These are phyloP conservation scores for Sebastes nivosus DNA, from an alignment of 2,797 vertebrate species.

Conservation along the genomic window DNA sequence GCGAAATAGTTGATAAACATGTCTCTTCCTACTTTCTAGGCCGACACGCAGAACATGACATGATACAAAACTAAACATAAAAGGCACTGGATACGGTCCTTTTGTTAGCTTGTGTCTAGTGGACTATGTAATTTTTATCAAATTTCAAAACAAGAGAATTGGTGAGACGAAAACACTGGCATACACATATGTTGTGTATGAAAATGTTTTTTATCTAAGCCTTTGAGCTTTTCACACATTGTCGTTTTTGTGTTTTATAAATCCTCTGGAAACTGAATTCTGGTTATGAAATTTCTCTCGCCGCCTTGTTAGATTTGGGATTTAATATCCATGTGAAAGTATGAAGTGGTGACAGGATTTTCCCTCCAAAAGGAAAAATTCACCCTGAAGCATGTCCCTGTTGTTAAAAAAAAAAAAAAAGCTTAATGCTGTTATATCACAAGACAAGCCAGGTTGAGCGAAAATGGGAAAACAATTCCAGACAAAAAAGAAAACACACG, in stretches of 20 bases:
- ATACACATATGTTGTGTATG: constrained; percentile 11
- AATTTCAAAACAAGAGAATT: constrained; percentile 49
- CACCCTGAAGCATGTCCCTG: not conserved
- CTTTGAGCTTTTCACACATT: constrained; percentile 22
- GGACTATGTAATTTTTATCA: constrained; percentile 17
- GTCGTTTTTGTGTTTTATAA: constrained; percentile 5
- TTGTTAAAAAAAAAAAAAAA: not conserved
- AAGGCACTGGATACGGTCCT: not conserved
- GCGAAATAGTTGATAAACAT: constrained; percentile 42
- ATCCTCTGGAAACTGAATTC: not conserved
- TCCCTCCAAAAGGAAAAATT: not conserved
- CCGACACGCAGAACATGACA: constrained; percentile 13
- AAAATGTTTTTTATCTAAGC: constrained; percentile 15
- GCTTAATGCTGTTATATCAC: not conserved
- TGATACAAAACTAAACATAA: constrained; percentile 28
- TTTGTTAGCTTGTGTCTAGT: constrained; percentile 24
- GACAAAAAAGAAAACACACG: not conserved
- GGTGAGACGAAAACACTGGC: constrained; percentile 27
- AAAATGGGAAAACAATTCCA: not conserved
- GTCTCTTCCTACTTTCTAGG: constrained; percentile 31
- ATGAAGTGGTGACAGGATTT: not conserved
- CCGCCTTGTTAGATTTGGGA: not conserved
- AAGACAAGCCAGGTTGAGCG: not conserved
- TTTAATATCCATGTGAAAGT: not conserved
- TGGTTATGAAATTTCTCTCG: not conserved